These are phyloP conservation scores for Delichon dasypus DNA, from an alignment of 2,797 vertebrate genomes.

Conservation along the genomic window DNA sequence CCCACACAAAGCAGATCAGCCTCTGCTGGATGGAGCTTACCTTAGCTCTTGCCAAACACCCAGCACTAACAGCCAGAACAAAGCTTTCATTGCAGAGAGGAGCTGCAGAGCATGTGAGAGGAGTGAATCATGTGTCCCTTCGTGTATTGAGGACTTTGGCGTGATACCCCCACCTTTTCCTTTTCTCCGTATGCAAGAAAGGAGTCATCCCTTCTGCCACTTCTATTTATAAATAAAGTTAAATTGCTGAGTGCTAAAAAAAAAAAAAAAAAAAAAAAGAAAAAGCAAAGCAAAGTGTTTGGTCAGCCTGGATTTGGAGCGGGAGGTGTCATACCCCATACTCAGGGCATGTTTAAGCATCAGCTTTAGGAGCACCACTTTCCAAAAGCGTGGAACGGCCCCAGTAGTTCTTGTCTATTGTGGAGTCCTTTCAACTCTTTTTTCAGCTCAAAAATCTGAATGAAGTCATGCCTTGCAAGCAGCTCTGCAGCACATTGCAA, in stretches of 20 bases:
- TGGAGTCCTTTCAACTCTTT: background rate
- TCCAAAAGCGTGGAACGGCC: background rate
- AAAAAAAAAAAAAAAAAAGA: background rate
- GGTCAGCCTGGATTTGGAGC: conserved; percentile 8
- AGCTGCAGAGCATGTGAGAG: conserved; percentile 16
- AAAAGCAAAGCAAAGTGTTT: background rate
- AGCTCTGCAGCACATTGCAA: background rate
- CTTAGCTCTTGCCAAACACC: background rate
- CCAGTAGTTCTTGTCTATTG: background rate
- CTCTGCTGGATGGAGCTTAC: background rate
- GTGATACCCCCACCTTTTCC: background rate
- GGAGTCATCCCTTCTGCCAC: background rate
- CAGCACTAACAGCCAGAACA: background rate
- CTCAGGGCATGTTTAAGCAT: background rate
- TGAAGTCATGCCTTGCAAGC: background rate
- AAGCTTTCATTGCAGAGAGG: background rate
- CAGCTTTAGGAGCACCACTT: background rate
- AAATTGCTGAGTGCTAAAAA: background rate
- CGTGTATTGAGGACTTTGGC: background rate
- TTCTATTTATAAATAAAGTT: background rate
- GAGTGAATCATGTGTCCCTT: conserved; percentile 20
- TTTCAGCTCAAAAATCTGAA: conserved; percentile 3
- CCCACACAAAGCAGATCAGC: background rate
- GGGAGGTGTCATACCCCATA: background rate
- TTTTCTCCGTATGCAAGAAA: background rate